These are phyloP conservation scores for Thalpophila matura DNA, from an alignment of 2,888 invertebrate genomes.

Conservation along the genomic window DNA sequence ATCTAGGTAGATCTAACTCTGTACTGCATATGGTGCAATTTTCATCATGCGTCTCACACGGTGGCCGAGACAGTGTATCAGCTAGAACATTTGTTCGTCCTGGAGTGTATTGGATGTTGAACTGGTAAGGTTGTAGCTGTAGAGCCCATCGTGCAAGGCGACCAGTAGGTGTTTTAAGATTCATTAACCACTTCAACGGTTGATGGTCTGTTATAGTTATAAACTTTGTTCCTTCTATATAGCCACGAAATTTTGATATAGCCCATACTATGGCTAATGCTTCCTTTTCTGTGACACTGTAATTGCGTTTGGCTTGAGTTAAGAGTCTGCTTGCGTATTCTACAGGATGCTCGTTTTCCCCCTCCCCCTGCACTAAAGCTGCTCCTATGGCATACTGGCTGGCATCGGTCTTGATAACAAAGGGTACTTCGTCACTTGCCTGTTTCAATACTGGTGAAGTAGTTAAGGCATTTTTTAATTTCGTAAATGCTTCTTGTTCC, in stretches of 20 bases:
- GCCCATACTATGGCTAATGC: slow-evolving; percentile 7
- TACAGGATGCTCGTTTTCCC: neutral
- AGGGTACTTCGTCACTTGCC: neutral
- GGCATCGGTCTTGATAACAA: too few relatives aligned
- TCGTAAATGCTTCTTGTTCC: too few relatives aligned
- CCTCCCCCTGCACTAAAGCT: slow-evolving; percentile 15
- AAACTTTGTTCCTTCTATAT: slow-evolving; percentile 8
- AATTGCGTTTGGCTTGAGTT: slow-evolving; percentile 1
- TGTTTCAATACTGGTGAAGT: slow-evolving; percentile 1
- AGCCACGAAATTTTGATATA: slow-evolving; percentile 2
- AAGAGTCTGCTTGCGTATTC: too few relatives aligned
- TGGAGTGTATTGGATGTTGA: slow-evolving; percentile 8
- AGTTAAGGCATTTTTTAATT: too few relatives aligned
- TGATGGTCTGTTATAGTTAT: slow-evolving; percentile 6
- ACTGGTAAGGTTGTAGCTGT: too few relatives aligned
- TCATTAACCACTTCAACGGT: too few relatives aligned
- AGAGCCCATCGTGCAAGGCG: too few relatives aligned
- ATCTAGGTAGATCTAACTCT: too few relatives aligned
- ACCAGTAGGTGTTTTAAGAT: too few relatives aligned
- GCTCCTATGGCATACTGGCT: slow-evolving; percentile 2
- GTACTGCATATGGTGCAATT: too few relatives aligned
- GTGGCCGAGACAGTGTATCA: slow-evolving; percentile 7
- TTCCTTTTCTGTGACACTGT: slow-evolving; percentile 8
- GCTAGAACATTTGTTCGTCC: slow-evolving; percentile 12
- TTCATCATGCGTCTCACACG: too few relatives aligned